Evolutionary conservation across 2,797 vertebrate species (phyloP).

Genomic region (Ctenosaura bakeri): DNA sequence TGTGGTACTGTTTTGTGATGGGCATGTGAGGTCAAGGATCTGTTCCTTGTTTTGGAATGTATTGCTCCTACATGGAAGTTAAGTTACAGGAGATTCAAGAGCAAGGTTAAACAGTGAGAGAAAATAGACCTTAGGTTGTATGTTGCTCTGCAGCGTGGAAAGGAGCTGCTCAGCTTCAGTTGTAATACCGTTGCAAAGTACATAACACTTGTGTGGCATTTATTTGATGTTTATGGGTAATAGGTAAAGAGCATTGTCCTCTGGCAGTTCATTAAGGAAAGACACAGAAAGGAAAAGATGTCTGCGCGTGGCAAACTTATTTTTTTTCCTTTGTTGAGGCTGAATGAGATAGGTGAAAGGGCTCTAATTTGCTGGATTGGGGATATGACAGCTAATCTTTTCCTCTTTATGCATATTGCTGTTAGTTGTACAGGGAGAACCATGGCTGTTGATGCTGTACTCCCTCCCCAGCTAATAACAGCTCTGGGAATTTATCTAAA

Average conservation of each 20-base stretch:
- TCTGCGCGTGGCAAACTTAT: not conserved
- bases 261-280: not conserved
- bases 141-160: not conserved
- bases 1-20: slow-evolving; percentile 1
- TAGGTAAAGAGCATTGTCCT: not conserved
- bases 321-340: not conserved
- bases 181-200: not conserved
- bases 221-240: not conserved
- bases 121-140: not conserved
- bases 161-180: not conserved
- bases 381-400: not conserved
- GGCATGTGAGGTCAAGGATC: not conserved
- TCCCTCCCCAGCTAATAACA: not conserved
- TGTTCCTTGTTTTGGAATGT: slow-evolving; percentile 6
- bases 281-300: not conserved
- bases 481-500: not conserved
- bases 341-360: not conserved
- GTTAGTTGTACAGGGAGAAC: not conserved
- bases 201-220: not conserved
- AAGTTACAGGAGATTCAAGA: not conserved
- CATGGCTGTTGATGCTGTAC: not conserved
- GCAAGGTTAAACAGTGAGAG: slow-evolving; percentile 7
- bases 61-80: not conserved
- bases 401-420: not conserved
- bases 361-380: not conserved